A percentile compares a stretch with the other conserved stretches of the same genome.
These are phyloP conservation scores for Polydrusus pterygomalis DNA, from an alignment of 2,888 invertebrate species.

Conservation along the genomic window DNA sequence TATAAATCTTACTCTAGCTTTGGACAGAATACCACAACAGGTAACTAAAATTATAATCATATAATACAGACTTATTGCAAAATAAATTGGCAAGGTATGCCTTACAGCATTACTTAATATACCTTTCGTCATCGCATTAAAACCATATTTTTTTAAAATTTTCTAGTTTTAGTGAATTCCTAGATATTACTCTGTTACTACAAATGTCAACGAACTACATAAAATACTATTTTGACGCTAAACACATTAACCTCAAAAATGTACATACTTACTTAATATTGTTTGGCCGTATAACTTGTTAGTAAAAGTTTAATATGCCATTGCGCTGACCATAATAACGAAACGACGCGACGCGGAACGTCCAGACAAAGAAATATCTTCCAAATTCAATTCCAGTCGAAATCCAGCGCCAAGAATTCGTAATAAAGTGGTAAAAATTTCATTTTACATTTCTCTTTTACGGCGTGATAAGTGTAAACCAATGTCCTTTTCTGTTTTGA, in stretches of 20 bases:
- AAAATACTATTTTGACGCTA: too few relatives aligned
- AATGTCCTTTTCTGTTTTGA: conserved; percentile 30
- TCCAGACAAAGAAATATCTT: conserved; percentile 39
- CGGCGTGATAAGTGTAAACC: conserved; percentile 29
- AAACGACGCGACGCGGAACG: conserved; percentile 19
- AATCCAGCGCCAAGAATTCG: conserved; percentile 30
- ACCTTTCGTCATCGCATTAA: too few relatives aligned
- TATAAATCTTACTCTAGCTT: conserved; percentile 83
- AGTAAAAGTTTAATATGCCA: conserved; percentile 18
- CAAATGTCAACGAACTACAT: too few relatives aligned
- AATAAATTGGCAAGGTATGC: not conserved
- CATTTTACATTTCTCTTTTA: conserved; percentile 29
- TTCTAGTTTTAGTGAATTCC: too few relatives aligned
- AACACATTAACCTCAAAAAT: too few relatives aligned
- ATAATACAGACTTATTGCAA: not conserved
- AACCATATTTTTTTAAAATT: not conserved
- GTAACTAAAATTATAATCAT: conserved; percentile 68
- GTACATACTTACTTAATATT: not conserved
- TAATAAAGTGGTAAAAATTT: conserved; percentile 31
- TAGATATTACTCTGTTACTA: too few relatives aligned
- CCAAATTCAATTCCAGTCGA: conserved; percentile 46
- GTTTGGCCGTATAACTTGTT: not conserved
- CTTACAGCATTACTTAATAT: too few relatives aligned
- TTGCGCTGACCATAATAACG: conserved; percentile 20
- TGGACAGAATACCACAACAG: conserved; percentile 84